Conservation (phyloP, 2,888 invertebrate genomes). For the Cyclophora punctaria region DNA sequence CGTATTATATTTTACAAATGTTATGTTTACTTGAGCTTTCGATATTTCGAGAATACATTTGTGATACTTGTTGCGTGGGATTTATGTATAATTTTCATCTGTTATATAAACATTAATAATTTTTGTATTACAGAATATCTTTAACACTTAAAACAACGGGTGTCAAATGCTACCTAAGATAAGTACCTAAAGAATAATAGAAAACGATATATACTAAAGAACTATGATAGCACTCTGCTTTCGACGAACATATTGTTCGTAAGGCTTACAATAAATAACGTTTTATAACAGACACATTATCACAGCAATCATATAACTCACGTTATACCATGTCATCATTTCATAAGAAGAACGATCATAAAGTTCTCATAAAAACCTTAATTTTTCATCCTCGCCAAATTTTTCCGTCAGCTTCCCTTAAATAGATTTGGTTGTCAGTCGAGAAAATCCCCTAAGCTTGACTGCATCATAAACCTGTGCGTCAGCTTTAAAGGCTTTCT, state of each 20-base stretch:
- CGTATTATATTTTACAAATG: slow-evolving; percentile 31
- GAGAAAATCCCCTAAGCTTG: slow-evolving; percentile 30
- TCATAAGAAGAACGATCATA: slow-evolving; percentile 1
- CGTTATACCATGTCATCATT: not conserved
- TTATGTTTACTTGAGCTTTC: slow-evolving; percentile 36
- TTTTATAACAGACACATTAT: slow-evolving; percentile 19
- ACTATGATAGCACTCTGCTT: no score
- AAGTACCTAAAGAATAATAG: no score
- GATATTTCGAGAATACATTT: slow-evolving; percentile 21
- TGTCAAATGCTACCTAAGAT: no score
- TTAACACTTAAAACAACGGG: no score
- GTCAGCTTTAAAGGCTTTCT: slow-evolving; percentile 28
- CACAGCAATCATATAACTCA: slow-evolving; percentile 5
- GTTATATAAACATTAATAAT: no score
- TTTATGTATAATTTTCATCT: slow-evolving; percentile 41
- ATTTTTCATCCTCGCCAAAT: slow-evolving; percentile 14
- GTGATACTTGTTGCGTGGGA: slow-evolving; percentile 42
- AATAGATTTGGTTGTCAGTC: slow-evolving; percentile 26
- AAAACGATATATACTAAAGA: no score
- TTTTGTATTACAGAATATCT: no score
- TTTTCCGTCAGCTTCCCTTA: slow-evolving; percentile 16
- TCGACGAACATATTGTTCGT: no score
- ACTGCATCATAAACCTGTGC: slow-evolving; percentile 31
- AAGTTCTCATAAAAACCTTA: slow-evolving; percentile 4
- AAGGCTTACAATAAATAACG: no score